Percentiles rank a stretch among this genome's conserved stretches.
Conservation (phyloP, 2,888 invertebrate genomes). For the Morpho achilles region DNA sequence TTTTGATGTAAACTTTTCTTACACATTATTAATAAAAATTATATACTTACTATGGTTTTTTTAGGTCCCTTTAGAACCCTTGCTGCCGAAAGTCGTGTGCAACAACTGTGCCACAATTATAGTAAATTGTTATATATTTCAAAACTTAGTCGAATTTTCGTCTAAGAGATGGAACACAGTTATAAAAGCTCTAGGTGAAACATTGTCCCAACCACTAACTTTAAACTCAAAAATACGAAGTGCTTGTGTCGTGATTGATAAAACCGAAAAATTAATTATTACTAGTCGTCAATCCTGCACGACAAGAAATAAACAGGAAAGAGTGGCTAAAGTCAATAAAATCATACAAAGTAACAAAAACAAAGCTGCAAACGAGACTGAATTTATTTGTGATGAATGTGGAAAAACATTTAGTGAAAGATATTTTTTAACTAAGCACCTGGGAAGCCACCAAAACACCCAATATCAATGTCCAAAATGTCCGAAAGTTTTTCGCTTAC, state of each 20-base stretch:
- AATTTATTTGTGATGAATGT: conserved; percentile 49
- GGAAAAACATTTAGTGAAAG: conserved; percentile 41
- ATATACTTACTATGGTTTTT: conserved; percentile 25
- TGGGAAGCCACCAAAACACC: conserved; percentile 41
- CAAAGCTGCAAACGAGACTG: conserved; percentile 19
- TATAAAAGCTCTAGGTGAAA: conserved; percentile 36
- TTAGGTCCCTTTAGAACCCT: conserved; percentile 43
- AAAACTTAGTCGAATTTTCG: conserved; percentile 46
- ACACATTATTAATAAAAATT: background rate
- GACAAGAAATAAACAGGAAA: conserved; percentile 30
- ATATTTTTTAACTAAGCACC: conserved; percentile 40
- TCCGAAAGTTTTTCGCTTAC: conserved; percentile 45
- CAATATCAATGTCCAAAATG: conserved; percentile 47
- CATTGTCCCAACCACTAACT: conserved; percentile 34
- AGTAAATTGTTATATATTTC: conserved; percentile 50
- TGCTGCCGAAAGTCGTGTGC: conserved; percentile 53
- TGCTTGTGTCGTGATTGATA: background rate
- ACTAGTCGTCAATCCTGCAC: conserved; percentile 4
- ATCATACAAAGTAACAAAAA: background rate
- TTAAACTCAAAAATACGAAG: conserved; percentile 8
- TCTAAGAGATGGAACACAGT: conserved; percentile 43
- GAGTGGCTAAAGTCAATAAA: background rate
- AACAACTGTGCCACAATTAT: conserved; percentile 45
- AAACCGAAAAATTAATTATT: background rate
- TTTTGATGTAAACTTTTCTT: background rate